A percentile compares a stretch with the other conserved stretches of the same genome.
Conservation (phyloP, 2,797 vertebrate species). For the Ispidina picta region DNA sequence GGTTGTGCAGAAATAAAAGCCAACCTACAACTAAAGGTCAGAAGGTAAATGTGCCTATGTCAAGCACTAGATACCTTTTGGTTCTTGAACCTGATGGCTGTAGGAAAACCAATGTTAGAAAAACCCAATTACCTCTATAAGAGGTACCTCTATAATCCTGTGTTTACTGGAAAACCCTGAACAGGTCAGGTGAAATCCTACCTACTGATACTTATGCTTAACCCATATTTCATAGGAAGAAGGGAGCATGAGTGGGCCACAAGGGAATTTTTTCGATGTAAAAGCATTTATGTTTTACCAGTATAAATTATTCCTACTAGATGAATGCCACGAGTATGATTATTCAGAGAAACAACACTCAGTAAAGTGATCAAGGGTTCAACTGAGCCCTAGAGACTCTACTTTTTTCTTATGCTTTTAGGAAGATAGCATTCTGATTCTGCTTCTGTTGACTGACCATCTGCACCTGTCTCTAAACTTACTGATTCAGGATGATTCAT, state of each 20-base stretch:
- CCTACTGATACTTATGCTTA: neutral
- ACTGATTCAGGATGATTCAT: neutral
- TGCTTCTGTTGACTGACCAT: neutral
- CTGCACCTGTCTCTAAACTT: neutral
- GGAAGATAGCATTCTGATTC: neutral
- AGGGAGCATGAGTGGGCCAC: neutral
- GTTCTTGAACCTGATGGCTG: constrained; percentile 18
- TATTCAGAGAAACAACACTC: neutral
- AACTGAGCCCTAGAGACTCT: neutral
- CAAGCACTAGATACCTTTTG: constrained; percentile 2
- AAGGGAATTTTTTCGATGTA: neutral
- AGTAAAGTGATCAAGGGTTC: neutral
- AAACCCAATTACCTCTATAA: constrained; percentile 3
- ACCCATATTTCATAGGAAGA: neutral
- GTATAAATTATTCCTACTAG: neutral
- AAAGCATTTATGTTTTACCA: neutral
- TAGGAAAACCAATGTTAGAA: constrained; percentile 13
- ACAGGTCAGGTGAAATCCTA: neutral
- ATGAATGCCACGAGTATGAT: neutral
- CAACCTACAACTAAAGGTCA: constrained; percentile 32
- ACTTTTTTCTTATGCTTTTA: neutral
- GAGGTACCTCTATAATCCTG: neutral
- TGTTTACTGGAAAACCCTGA: constrained; percentile 36
- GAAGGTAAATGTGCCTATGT: constrained; percentile 22
- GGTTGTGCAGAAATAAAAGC: constrained; percentile 5